A percentile compares a stretch with the other conserved stretches of the same genome.
phyloP scores from a whole-genome alignment of 2,113 vertebrate species.

The Glaucidium brasilianum region DNA sequence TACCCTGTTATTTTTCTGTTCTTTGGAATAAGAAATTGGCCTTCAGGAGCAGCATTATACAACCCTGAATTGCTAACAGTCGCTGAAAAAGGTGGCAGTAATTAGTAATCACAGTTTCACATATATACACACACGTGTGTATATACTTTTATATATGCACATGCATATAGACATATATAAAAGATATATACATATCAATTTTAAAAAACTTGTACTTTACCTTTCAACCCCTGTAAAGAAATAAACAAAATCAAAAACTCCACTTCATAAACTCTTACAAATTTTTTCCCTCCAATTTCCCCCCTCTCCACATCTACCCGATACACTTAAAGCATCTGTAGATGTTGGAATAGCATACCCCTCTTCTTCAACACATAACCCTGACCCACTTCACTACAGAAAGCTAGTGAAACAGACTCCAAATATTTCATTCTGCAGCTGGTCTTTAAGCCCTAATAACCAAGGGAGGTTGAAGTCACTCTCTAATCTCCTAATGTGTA shows the following conservation, averaged over 20 bases:
- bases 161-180: background rate
- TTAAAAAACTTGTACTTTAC: background rate
- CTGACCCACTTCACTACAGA: background rate
- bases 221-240: background rate
- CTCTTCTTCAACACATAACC: background rate
- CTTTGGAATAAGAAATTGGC: background rate
- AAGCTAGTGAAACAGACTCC: slow-evolving; percentile 15
- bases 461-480: slow-evolving; percentile 60
- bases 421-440: slow-evolving; percentile 51
- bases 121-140: fast-evolving
- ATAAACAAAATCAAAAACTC: background rate
- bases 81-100: background rate
- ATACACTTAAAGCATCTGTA: background rate
- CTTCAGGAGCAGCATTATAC: background rate
- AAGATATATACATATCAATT: background rate
- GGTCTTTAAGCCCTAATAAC: slow-evolving; percentile 57
- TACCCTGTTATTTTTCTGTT: background rate
- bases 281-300: background rate
- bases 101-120: background rate
- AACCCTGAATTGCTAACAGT: background rate
- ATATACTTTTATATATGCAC: background rate
- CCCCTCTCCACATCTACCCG: fast-evolving
- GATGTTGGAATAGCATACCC: background rate
- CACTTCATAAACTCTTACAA: background rate
- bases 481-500: slow-evolving; percentile 56